Conservation (phyloP, 2,888 invertebrate species). For the Scaptomyza tumidula region DNA sequence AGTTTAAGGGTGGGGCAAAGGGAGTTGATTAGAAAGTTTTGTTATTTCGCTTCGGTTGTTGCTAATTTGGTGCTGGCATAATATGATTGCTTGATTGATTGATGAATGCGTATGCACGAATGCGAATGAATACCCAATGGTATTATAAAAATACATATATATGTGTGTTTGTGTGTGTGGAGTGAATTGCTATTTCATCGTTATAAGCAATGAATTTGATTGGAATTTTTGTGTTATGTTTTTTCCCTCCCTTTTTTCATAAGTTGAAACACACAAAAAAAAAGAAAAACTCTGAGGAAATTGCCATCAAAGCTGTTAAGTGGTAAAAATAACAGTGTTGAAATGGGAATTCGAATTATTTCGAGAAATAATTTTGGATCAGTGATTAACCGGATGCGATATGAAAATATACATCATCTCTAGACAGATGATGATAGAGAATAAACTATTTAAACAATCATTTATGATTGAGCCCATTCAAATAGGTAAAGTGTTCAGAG, state of each 20-base stretch:
- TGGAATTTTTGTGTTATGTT: not conserved
- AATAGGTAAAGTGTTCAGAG: too few relatives aligned
- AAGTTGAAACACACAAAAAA: too few relatives aligned
- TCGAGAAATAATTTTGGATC: constrained; percentile 2
- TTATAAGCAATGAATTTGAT: constrained; percentile 19
- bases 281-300: constrained; percentile 4
- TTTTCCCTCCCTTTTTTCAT: not conserved
- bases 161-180: constrained; percentile 39
- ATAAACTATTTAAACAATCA: too few relatives aligned
- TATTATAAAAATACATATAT: constrained; percentile 18
- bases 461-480: too few relatives aligned
- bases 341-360: constrained; percentile 33
- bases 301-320: constrained; percentile 10
- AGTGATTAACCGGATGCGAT: constrained; percentile 8
- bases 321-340: constrained; percentile 15
- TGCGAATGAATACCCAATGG: constrained; percentile 51
- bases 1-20: not conserved
- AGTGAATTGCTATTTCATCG: constrained; percentile 65
- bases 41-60: constrained; percentile 28
- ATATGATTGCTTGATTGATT: constrained; percentile 65
- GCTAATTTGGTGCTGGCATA: constrained; percentile 68
- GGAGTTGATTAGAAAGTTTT: constrained; percentile 6
- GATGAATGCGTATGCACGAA: constrained; percentile 17
- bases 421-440: not conserved
- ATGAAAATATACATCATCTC: not conserved